A percentile compares a stretch with the other conserved stretches of the same genome.
Evolutionary conservation across 2,797 vertebrate species (phyloP).

Genomic region (Spinibarbus caldwelli): DNA sequence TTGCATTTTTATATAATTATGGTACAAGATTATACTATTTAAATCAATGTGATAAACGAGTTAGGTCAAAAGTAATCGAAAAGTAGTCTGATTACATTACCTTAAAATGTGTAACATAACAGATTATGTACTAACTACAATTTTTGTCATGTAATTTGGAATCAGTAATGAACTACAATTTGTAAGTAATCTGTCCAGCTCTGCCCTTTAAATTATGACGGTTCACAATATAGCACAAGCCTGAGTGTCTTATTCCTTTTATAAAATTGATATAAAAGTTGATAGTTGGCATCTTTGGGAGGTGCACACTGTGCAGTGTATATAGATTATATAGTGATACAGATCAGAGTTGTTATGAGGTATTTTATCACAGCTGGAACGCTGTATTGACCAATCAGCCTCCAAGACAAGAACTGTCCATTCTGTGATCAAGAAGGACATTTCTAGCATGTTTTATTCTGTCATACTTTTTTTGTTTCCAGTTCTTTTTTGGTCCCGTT

Average conservation of each 20-base stretch:
- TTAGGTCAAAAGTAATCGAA: too few species aligned
- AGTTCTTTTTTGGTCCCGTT: neutral
- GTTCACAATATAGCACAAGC: neutral
- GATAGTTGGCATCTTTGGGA: neutral
- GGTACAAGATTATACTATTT: too few species aligned
- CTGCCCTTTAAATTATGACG: neutral
- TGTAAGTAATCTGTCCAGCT: neutral
- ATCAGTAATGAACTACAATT: neutral
- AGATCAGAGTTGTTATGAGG: neutral
- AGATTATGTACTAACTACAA: too few species aligned
- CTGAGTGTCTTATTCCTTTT: too few species aligned
- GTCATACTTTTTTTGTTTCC: neutral
- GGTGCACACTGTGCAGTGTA: neutral
- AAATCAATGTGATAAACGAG: too few species aligned
- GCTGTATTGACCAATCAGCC: neutral
- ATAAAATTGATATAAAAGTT: neutral
- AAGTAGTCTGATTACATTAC: too few species aligned
- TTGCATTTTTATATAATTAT: too few species aligned
- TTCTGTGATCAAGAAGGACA: neutral
- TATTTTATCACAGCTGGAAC: neutral
- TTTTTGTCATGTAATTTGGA: neutral
- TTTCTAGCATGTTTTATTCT: neutral
- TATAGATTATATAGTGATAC: neutral
- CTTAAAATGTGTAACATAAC: too few species aligned
- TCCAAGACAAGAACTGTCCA: neutral